Conservation (phyloP, 2,113 vertebrate species). For the Sorex araneus region DNA sequence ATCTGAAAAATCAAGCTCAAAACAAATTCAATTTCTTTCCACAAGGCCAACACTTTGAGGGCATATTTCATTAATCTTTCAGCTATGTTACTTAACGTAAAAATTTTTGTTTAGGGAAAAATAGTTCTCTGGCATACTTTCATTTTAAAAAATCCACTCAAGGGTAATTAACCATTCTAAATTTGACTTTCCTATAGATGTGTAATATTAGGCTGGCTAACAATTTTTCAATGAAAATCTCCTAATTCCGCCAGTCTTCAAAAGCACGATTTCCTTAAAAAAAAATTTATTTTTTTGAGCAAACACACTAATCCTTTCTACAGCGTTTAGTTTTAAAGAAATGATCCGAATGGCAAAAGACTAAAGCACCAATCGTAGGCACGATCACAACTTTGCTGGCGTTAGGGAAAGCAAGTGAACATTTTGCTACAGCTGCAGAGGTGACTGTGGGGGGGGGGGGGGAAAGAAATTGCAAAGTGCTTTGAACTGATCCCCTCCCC, state of each 20-base stretch:
- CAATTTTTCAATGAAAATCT: conserved; percentile 66
- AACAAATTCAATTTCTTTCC: conserved; percentile 61
- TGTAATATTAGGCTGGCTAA: conserved; percentile 46
- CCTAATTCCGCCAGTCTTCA: conserved; percentile 60
- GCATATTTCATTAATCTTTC: conserved; percentile 51
- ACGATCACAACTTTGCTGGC: conserved; percentile 71
- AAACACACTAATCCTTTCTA: conserved; percentile 53
- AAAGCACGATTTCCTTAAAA: conserved; percentile 22
- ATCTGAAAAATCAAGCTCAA: conserved; percentile 61
- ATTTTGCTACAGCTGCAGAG: conserved; percentile 57
- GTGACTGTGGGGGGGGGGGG: not conserved
- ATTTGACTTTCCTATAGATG: conserved; percentile 61
- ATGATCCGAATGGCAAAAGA: conserved; percentile 68
- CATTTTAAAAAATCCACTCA: conserved; percentile 54
- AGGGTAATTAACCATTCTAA: conserved; percentile 60
- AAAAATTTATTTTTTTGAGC: not conserved
- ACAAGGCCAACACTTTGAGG: conserved; percentile 57
- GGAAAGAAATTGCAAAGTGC: conserved; percentile 53
- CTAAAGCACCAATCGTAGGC: conserved; percentile 47
- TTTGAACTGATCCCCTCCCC: conserved; percentile 40
- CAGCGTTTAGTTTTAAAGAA: conserved; percentile 70
- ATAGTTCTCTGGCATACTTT: not conserved
- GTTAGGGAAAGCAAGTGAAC: conserved; percentile 66
- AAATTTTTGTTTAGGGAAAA: conserved; percentile 41
- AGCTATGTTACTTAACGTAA: conserved; percentile 41